Conservation (phyloP, 1,140 invertebrate genomes). For the Macrocentrus cingulum region DNA sequence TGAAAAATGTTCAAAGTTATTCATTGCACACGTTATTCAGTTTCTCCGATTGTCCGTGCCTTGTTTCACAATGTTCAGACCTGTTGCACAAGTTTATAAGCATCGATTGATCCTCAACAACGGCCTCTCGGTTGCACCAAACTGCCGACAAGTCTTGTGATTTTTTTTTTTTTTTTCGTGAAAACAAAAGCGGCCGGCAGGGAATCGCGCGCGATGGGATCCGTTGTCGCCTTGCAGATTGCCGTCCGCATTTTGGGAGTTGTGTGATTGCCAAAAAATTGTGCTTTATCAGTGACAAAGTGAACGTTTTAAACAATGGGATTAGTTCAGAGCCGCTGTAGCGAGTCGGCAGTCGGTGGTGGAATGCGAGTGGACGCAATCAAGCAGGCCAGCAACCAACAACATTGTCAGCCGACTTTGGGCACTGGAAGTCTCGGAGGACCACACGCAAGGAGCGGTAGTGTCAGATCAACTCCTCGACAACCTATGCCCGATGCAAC, state of each 20-base stretch:
- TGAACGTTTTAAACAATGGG: conserved; percentile 42
- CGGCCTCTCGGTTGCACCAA: not conserved
- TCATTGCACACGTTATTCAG: not conserved
- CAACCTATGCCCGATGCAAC: conserved; percentile 85
- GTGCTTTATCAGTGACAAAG: not conserved
- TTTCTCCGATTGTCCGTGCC: not conserved
- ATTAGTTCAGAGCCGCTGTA: conserved; percentile 48
- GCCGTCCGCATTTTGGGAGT: not conserved
- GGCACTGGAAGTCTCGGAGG: conserved; percentile 45
- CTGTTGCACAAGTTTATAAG: conserved; percentile 11
- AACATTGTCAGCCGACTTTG: conserved; percentile 42
- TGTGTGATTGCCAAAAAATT: not conserved
- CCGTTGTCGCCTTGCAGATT: not conserved
- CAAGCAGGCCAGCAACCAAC: conserved; percentile 30
- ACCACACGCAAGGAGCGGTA: conserved; percentile 68
- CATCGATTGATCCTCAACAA: not conserved
- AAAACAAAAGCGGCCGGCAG: too few relatives aligned
- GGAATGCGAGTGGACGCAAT: conserved; percentile 35
- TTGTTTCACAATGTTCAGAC: not conserved
- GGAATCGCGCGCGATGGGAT: too few relatives aligned
- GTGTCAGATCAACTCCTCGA: conserved; percentile 73
- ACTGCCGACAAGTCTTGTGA: not conserved
- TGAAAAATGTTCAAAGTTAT: not conserved
- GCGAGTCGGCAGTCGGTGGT: conserved; percentile 38
- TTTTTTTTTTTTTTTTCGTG: not conserved